Base-by-base conservation (phyloP, 2,113 vertebrate genomes). In the Pycnonotus jocosus region DNA sequence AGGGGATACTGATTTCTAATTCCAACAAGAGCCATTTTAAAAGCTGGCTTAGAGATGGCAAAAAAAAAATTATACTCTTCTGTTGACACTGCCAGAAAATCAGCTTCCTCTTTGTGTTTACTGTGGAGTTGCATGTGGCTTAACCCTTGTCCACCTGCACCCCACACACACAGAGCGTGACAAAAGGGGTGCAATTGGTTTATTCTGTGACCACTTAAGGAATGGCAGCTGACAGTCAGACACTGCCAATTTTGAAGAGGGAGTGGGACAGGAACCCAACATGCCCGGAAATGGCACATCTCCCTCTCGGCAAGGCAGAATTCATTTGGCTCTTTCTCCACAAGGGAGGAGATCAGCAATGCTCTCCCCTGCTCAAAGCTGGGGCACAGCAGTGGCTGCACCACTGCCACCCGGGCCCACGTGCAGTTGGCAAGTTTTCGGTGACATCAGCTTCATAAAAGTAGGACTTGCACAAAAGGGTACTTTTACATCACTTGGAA, bases 371-470 rank as follows among this genome's bases (percentile, higher is more conserved):
- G 35, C 71, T 33, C 9, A 3, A 56, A 86, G 51, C 64, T 58
- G 15, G 37, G 42, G 28, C 76, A 42, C 9, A 93, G 56, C 90
- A 73, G 71, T 5, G 24, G 73, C 78, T 48, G 62, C 51, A 80
- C 24, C 30, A 2, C 58, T 60, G 86, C 69, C 74, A 86, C 77
- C 25, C 23, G 3, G 57, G 58, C 76, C 85, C 77, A 58, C 1
- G 1, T 14, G 50, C 83, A 72, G 65, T 15, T 95, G 95, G 91
- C 58, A 72, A 37, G 69, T 68, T 88, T 88, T 96, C 5, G 2
- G 89, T 96, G 95, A 98, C 94, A 92, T 97, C 97, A 94, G 61
- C 95, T 94, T 93, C 61, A 65, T 38, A 96, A 97, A 95, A 44
- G 60, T 40, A 80, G 57, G 10, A 28, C 61, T 87, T 85, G 95